These are phyloP conservation scores for Brachionus calyciflorus DNA, from an alignment of 1,140 invertebrate genomes.

Conservation along the genomic window DNA sequence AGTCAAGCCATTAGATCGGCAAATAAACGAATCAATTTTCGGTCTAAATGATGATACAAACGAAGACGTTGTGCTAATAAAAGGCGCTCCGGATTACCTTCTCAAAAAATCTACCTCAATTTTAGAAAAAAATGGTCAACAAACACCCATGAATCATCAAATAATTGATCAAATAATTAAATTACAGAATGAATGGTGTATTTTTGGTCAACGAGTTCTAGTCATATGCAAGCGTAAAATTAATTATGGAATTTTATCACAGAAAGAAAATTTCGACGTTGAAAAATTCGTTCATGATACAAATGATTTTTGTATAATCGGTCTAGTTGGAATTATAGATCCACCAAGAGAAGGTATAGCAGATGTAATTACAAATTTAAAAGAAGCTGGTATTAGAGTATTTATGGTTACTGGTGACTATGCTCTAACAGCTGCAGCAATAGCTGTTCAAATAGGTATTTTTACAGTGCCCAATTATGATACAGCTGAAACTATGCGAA, in stretches of 20 bases:
- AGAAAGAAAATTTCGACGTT: constrained; percentile 53
- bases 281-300: constrained; percentile 8
- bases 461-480: constrained; percentile 4
- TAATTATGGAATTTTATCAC: neutral
- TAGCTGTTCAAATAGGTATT: constrained; percentile 67
- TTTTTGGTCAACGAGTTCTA: neutral
- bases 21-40: neutral
- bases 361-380: constrained; percentile 78
- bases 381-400: constrained; percentile 79
- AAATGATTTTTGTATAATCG: constrained; percentile 75
- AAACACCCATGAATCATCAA: neutral
- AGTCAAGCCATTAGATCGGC: neutral
- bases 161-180: neutral
- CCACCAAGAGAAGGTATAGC: constrained; percentile 82
- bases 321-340: constrained; percentile 92
- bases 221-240: constrained; percentile 15
- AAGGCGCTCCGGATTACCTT: constrained; percentile 35
- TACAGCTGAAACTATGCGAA: constrained; percentile 7
- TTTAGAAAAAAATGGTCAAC: neutral
- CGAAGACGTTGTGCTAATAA: neutral
- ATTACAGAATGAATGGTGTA: constrained; percentile 25
- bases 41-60: constrained; percentile 7
- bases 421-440: constrained; percentile 86
- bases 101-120: neutral
- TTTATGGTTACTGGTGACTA: constrained; percentile 98